Base-by-base conservation (phyloP, 2,888 invertebrate genomes). In the Subacronicta megacephala region DNA sequence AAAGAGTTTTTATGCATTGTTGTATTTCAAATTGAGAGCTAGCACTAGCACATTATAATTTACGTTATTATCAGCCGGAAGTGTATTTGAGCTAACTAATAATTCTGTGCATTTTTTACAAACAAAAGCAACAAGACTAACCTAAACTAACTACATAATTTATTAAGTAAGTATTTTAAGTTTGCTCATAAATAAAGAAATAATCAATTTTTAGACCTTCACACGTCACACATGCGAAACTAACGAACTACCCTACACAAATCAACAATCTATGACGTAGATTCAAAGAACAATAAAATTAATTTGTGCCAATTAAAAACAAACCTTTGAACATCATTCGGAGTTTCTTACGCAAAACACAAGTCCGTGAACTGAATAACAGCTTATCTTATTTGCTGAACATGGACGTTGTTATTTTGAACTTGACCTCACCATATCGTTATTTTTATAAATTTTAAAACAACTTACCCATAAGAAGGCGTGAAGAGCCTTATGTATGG, bases 381-480 rank as follows among this genome's bases (percentile, higher is more conserved):
- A 53, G 20, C 53, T 72, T 79, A 77, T 72, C 74, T 61, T 64
- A 60, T 55, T 61, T 59, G 45, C 38, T 50, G 26, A 49, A 42
- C 40, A 44, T 12, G 26, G 26, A 10, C 26, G 50, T 50, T 61
- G 60, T 72, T 72, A 59, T 72, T 67, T 18, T 57, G 58, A 64
- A 69, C 73, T 72, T 78, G 74, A 78, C 70, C 67, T 65, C 58
- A 9, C 16, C 46, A 60, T 62, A 59, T 33, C 40, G 43, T 62
- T 36, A 33, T 42, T 62, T 57, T 53, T 44, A 46, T n/a, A 17
- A n/a, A 18, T 40, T 55, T 55, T 41, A 15, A 35, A 49, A 46
- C 41, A 36, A 81, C 79, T 84, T 81, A 95, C 95, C 81, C 90
- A 87, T 13, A 96, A 77, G 78, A 96, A 96, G 0, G 77, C 75